Percentiles rank a stretch among this genome's conserved stretches.
These are phyloP conservation scores for Stictonetta naevosa DNA, from an alignment of 2,113 vertebrate species.

Conservation along the genomic window DNA sequence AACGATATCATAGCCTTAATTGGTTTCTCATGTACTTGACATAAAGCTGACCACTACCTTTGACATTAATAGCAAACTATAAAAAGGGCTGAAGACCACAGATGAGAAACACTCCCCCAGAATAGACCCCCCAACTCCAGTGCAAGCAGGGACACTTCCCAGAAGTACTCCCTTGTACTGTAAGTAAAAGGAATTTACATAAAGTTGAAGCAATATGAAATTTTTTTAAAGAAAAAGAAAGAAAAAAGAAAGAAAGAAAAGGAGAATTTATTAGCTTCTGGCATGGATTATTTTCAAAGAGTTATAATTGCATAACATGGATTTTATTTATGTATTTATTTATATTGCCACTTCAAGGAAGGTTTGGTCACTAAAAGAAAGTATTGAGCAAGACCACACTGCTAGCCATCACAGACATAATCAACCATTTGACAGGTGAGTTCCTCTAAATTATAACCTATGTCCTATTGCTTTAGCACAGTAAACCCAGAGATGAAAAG, in stretches of 20 bases:
- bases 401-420: neutral
- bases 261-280: neutral
- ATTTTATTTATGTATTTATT: neutral
- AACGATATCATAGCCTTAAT: neutral
- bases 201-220: neutral
- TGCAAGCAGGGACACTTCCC: neutral
- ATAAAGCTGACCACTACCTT: neutral
- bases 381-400: neutral
- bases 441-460: neutral
- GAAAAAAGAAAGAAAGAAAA: neutral
- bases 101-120: neutral
- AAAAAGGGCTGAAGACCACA: neutral
- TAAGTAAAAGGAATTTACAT: neutral
- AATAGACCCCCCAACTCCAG: fast-evolving
- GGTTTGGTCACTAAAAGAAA: neutral
- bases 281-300: neutral
- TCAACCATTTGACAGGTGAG: neutral
- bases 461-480: neutral
- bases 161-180: neutral
- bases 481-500: neutral
- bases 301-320: neutral
- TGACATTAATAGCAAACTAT: neutral
- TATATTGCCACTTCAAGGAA: neutral
- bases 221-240: neutral
- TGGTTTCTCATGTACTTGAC: neutral